These are phyloP conservation scores for Physeter macrocephalus DNA, from an alignment of 2,113 vertebrate species.

Conservation along the genomic window DNA sequence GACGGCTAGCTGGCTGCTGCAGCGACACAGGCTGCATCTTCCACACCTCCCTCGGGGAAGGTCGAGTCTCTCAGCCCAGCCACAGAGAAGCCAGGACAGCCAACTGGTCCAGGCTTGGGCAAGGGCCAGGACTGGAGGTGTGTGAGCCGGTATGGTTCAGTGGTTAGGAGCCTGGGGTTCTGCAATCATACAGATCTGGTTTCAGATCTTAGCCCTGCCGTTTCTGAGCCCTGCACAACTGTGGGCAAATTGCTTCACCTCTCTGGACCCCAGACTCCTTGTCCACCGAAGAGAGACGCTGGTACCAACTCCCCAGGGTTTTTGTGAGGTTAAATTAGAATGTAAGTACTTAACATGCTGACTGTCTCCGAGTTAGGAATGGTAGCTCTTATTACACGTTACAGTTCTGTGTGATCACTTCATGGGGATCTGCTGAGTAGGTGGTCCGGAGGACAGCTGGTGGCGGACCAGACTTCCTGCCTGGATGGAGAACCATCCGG, in stretches of 20 bases:
- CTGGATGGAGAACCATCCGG: background rate
- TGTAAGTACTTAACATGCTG: background rate
- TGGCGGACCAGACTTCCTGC: background rate
- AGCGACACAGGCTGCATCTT: background rate
- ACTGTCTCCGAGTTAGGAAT: background rate
- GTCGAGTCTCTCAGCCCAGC: fast-evolving
- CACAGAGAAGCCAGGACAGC: background rate
- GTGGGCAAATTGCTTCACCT: background rate
- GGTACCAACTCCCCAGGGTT: background rate
- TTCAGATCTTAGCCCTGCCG: background rate
- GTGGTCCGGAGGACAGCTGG: background rate
- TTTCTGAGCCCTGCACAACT: background rate
- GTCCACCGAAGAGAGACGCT: background rate
- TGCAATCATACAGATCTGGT: background rate
- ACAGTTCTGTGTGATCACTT: background rate
- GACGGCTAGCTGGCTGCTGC: no score
- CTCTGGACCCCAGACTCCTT: background rate
- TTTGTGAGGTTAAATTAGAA: background rate
- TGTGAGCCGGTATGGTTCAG: background rate
- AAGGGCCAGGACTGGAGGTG: background rate
- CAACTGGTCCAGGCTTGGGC: background rate
- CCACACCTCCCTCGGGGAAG: background rate
- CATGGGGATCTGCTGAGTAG: background rate
- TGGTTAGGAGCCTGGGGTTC: background rate
- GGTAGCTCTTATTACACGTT: background rate